Conservation (phyloP, 1,140 invertebrate species). For the Pogonognathellus flavescens region DNA sequence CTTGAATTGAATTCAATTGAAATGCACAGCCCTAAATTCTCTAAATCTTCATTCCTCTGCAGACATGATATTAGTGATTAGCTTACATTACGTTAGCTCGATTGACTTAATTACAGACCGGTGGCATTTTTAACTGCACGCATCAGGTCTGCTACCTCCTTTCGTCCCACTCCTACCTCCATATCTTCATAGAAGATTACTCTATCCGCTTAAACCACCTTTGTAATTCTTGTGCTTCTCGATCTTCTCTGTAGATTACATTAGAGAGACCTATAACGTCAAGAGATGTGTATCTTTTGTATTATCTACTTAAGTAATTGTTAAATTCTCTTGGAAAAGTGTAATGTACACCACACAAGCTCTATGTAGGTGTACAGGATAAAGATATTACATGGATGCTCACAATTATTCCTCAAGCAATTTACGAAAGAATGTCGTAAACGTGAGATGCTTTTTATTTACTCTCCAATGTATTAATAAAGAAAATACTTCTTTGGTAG, state of each 20-base stretch:
- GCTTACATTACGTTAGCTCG: conserved; percentile 38
- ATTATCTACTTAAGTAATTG: no score
- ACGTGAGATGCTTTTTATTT: no score
- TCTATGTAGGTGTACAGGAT: no score
- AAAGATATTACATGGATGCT: no score
- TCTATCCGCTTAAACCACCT: neutral
- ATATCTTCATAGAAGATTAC: conserved; percentile 6
- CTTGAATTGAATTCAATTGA: conserved; percentile 22
- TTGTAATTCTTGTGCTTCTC: neutral
- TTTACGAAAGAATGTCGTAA: no score
- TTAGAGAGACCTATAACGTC: no score
- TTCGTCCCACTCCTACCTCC: neutral
- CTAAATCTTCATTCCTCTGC: conserved; percentile 1
- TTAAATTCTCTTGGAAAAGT: no score
- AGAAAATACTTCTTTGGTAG: no score
- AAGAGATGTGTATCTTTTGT: no score
- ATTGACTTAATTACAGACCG: conserved; percentile 58
- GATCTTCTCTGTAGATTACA: neutral
- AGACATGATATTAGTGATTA: conserved; percentile 45
- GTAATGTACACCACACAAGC: no score
- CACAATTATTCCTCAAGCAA: no score
- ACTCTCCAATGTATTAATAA: no score
- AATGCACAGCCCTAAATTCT: conserved; percentile 13
- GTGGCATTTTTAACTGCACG: conserved; percentile 50
- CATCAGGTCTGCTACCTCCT: conserved; percentile 30